Evolutionary conservation across 2,888 invertebrate genomes (phyloP), one percentile per base, ranked within the genome.

Genomic region (Chrysomela aeneicollis): DNA sequence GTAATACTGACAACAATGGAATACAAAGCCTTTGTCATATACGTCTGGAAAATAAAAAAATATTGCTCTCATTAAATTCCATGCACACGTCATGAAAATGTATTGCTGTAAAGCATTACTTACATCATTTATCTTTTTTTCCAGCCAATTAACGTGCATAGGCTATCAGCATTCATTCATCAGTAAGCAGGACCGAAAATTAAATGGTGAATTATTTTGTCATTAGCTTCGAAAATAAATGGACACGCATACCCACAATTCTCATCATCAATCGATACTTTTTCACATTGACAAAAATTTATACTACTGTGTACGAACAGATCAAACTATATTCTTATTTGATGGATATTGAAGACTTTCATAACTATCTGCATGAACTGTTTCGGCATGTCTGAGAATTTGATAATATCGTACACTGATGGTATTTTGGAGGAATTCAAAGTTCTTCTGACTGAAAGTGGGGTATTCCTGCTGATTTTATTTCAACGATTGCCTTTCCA

Each of bases 1-100:
- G n/a, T 62, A 62, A 62, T 51, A 57, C 55, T 37, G 62, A 62
- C 51, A 62, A 62, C 62, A 57, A 62, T 62, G 57, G 42, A 62
- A 62, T 51, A 62, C 57, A 57, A 62, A 50, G 47, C 62, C 62
- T 62, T 62, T 57, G 62, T 62, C 42, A 19, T 49, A 46, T 21
- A 51, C 37, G 22, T 52, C 57, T 62, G 49, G 37, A 62, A 62
- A 55, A 61, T 57, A 62, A 35, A 51, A 55, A 57, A 62, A 57
- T 57, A 61, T 47, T 32, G 49, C 54, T 49, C 49, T 49, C 42
- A 57, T 62, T 50, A 57, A 57, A 51, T 19, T 47, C 10, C 47
- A 47, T 9, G 47, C 12, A 67, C 12, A 35, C 8, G 19, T 19
- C 49, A 22, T 49, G 49, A 19, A 55, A 60, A 62, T 64, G 61